These are phyloP conservation scores for Penelope pileata DNA, from an alignment of 2,113 vertebrate genomes.

Conservation along the genomic window DNA sequence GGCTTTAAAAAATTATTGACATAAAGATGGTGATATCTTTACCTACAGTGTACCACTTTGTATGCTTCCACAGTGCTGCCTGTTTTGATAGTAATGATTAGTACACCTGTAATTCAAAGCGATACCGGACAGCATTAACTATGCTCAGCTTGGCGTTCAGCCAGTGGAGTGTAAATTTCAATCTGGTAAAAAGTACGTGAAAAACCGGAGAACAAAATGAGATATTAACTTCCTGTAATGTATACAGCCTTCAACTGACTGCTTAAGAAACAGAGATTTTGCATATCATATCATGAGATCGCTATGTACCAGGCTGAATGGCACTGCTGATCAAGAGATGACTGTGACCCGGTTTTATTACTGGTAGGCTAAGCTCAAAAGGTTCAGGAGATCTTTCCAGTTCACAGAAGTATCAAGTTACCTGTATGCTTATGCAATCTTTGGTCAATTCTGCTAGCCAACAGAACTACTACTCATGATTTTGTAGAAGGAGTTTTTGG, in stretches of 20 bases:
- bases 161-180: neutral
- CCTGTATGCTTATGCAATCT: neutral
- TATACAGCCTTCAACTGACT: neutral
- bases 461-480: neutral
- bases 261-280: neutral
- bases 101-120: neutral
- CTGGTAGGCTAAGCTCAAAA: neutral
- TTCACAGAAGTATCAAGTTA: conserved; percentile 18
- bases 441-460: neutral
- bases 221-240: neutral
- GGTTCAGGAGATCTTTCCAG: neutral
- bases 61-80: neutral
- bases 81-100: neutral
- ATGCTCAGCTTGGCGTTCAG: neutral
- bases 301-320: neutral
- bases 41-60: neutral
- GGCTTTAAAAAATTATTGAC: neutral
- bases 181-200: neutral
- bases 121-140: neutral
- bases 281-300: neutral
- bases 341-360: neutral
- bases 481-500: neutral
- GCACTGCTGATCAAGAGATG: neutral
- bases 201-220: neutral
- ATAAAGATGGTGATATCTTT: neutral